Conservation (phyloP, 2,888 invertebrate species). For the Dryadula phaetusa region DNA sequence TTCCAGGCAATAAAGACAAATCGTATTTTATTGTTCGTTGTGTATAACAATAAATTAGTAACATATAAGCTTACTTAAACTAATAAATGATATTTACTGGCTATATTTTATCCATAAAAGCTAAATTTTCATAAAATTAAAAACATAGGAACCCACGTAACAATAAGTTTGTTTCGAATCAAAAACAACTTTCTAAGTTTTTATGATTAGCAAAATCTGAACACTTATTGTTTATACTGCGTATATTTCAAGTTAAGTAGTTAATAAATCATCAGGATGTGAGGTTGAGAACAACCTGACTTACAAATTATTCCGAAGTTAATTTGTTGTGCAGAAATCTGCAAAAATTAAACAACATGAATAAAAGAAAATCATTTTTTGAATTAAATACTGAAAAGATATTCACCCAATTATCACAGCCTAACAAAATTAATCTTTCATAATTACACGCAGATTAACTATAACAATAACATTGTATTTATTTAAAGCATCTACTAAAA, state of each 20-base stretch:
- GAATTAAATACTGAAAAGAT: slow-evolving; percentile 23
- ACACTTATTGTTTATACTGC: slow-evolving; percentile 1
- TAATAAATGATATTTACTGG: slow-evolving; percentile 5
- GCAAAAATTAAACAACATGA: neutral
- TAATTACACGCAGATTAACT: slow-evolving; percentile 16
- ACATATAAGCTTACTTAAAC: slow-evolving; percentile 12
- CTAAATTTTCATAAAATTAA: slow-evolving; percentile 2
- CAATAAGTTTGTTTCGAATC: slow-evolving; percentile 10
- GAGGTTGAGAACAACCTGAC: neutral
- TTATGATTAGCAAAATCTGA: neutral
- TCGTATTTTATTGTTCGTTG: slow-evolving; percentile 29
- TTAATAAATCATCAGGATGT: neutral
- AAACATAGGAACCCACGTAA: slow-evolving; percentile 30
- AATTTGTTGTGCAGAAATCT: slow-evolving; percentile 13
- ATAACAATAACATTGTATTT: slow-evolving; percentile 19
- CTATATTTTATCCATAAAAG: neutral
- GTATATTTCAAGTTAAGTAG: neutral
- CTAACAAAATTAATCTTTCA: slow-evolving; percentile 16
- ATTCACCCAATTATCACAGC: slow-evolving; percentile 32
- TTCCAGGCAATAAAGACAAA: slow-evolving; percentile 6
- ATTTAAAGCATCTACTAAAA: slow-evolving; percentile 15
- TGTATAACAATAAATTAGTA: slow-evolving; percentile 24
- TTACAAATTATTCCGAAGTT: neutral
- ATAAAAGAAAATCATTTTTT: slow-evolving; percentile 9
- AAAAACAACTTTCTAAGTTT: neutral